Evolutionary conservation across 2,888 invertebrate genomes (phyloP).

Genomic region (Molanna angustata): DNA sequence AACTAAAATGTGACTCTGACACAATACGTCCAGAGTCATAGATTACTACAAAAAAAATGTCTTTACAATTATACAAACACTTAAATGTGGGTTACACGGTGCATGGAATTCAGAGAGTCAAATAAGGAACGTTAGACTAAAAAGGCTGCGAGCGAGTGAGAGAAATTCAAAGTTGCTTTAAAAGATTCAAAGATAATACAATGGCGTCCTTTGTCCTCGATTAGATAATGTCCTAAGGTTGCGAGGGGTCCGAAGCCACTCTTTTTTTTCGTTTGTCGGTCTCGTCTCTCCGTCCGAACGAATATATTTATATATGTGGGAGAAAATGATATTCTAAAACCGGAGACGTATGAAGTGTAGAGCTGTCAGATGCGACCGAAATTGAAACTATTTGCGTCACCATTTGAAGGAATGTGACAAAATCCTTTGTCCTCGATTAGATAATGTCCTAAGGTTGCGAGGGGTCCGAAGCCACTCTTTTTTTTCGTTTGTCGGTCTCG

Average conservation of each 20-base stretch:
- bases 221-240: conserved; percentile 28
- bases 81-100: no score
- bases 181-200: no score
- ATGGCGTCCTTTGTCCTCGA: conserved; percentile 26
- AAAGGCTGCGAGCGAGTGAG: no score
- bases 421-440: conserved; percentile 27
- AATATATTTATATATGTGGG: conserved; percentile 22
- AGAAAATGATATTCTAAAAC: conserved; percentile 15
- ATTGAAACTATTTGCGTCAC: not conserved
- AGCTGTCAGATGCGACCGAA: not conserved
- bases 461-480: not conserved
- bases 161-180: no score
- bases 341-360: conserved; percentile 4
- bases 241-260: conserved; percentile 2
- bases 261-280: conserved; percentile 13
- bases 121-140: no score
- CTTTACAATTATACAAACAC: no score
- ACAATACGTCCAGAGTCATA: no score
- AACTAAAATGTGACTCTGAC: no score
- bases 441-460: conserved; percentile 26
- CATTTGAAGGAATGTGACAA: conserved; percentile 23
- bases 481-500: conserved; percentile 17
- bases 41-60: no score
- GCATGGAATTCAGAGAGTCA: no score
- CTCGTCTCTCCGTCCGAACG: conserved; percentile 14